Percentiles rank a stretch among this genome's conserved stretches.
Conservation (phyloP, 2,113 vertebrate genomes). For the Phrynocephalus versicolor region DNA sequence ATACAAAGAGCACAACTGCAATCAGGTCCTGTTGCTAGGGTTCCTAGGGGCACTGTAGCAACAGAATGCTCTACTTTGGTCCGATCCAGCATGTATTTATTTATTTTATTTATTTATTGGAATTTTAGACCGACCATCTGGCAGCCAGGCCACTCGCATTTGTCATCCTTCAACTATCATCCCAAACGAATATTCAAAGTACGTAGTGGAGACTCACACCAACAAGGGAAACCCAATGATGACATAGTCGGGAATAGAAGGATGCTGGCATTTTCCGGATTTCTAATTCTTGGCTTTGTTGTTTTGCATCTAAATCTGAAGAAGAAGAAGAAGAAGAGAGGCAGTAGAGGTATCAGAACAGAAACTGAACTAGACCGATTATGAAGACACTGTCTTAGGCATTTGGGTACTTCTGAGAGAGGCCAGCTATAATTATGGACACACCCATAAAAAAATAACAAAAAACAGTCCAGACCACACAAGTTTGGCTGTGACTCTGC, state of each 20-base stretch:
- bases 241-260: conserved; percentile 83
- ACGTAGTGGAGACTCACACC: conserved; percentile 83
- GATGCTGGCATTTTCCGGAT: conserved; percentile 76
- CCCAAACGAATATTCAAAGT: conserved; percentile 14
- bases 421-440: neutral
- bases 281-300: conserved; percentile 76
- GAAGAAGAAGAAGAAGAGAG: conserved; percentile 51
- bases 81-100: neutral
- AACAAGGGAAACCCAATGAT: conserved; percentile 88
- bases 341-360: neutral
- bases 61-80: neutral
- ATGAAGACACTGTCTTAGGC: neutral
- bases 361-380: neutral
- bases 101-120: neutral
- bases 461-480: neutral
- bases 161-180: neutral
- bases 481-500: neutral
- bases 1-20: neutral
- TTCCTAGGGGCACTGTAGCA: neutral
- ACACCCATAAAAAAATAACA: neutral
- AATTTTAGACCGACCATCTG: too few relatives aligned
- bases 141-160: too few relatives aligned
- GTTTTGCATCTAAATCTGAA: conserved; percentile 71
- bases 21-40: neutral
- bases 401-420: neutral